Conservation (phyloP, 2,113 vertebrate genomes). For the Dunckerocampus dactyliophorus region DNA sequence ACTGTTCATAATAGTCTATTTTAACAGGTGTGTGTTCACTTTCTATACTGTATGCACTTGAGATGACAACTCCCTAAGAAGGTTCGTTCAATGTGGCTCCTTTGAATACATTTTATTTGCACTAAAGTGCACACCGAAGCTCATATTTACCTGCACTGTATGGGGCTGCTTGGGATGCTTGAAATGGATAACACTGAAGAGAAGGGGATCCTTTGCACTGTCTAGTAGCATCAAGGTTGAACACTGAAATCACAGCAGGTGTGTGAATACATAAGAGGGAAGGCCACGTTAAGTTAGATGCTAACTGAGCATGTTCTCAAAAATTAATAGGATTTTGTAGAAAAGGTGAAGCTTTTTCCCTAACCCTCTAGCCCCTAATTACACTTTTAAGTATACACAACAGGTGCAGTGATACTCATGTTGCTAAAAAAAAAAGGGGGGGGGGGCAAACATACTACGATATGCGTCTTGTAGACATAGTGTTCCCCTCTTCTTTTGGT, state of each 20-base stretch:
- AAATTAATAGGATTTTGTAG: not conserved
- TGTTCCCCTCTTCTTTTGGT: constrained; percentile 91
- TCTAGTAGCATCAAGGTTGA: constrained; percentile 93
- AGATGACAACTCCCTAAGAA: not conserved
- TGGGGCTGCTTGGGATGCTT: constrained; percentile 92
- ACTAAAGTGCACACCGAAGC: not conserved
- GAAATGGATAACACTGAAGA: constrained; percentile 93
- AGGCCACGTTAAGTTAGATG: not conserved
- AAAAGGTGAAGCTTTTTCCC: not conserved
- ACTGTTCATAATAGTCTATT: not conserved
- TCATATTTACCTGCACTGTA: constrained; percentile 82
- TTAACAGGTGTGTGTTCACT: not conserved
- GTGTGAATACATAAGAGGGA: not conserved
- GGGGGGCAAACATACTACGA: constrained; percentile 78
- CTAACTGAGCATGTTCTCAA: not conserved
- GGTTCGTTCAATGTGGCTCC: not conserved
- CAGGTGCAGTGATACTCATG: not conserved
- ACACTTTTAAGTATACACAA: too few species aligned
- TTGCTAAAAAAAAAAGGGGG: not conserved
- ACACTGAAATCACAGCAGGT: constrained; percentile 72
- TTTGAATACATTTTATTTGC: not conserved
- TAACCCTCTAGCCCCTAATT: too few species aligned
- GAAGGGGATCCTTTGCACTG: constrained; percentile 87
- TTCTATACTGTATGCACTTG: not conserved
- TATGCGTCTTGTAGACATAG: constrained; percentile 89